Base-by-base conservation (phyloP, 2,888 invertebrate species). In the Antheraea assamensis region DNA sequence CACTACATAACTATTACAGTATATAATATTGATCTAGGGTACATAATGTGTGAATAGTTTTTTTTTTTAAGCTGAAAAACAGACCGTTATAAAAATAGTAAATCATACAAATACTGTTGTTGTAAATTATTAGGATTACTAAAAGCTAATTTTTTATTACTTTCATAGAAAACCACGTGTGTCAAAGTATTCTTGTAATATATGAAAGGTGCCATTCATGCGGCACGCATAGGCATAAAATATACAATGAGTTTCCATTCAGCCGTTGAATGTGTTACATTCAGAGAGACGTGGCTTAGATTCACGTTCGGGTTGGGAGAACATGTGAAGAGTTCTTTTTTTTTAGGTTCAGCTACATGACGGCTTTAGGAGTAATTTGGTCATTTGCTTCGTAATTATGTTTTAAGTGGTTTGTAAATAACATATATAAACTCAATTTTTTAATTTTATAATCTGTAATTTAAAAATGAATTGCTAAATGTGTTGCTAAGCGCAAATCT, bases 211-310 rank as follows among this genome's bases (percentile, higher is more conserved):
- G 42, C 42, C 58, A 70, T 70, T 58, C 68, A 70, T 42, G 68
- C 55, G 55, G 70, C 55, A 47, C 58, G 70, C 52, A 52, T 31
- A 19, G 72, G 35, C 58, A 24, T 70, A 58, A 73, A 70, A 73
- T 70, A 73, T 73, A 70, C 35, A 68, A 70, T 68, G 35, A 70
- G 73, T 17, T 31, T 73, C 58, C 70, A 73, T 73, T 73, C 70
- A 70, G 21, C 55, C 17, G 24, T 7, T 73, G 30, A 58, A 73
- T 73, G 73, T 55, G 73, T 55, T 58, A 73, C 55, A 58, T 55
- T 70, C 73, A 55, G 19, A 68, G 68, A 35, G 35, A 35, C 27
- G 19, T 7, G 70, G 27, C 68, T n/a, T 35, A 27, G 70, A 0
- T 66, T 21, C 35, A 58, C 42, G 35, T 42, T 24, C 21, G 42